Evolutionary conservation across 2,888 invertebrate species (phyloP).

Genomic region (Agrotis puta): DNA sequence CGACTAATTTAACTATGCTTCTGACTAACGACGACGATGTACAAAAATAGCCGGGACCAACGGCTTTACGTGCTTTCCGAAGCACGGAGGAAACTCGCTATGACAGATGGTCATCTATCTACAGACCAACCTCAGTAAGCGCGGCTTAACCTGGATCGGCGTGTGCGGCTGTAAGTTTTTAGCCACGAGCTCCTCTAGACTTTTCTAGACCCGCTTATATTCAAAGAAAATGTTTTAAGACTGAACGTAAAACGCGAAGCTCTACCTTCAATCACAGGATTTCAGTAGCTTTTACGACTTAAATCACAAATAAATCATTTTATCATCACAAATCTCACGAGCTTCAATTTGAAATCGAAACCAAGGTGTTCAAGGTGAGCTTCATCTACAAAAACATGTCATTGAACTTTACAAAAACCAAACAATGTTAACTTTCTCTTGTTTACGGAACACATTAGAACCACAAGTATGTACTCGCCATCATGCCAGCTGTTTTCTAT

Average conservation of each 20-base stretch:
- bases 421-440: constrained; percentile 48
- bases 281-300: neutral
- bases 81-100: no score
- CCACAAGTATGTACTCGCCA: neutral
- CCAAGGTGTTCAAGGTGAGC: neutral
- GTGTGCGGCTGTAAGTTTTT: no score
- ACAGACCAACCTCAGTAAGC: no score
- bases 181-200: no score
- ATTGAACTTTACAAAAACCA: constrained; percentile 39
- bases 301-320: no score
- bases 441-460: constrained; percentile 26
- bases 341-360: neutral
- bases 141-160: no score
- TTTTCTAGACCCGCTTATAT: neutral
- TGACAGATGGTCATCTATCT: no score
- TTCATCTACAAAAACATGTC: constrained; percentile 6
- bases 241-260: neutral
- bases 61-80: no score
- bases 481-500: constrained; percentile 22
- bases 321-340: neutral
- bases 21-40: no score
- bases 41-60: no score
- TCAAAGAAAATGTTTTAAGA: neutral
- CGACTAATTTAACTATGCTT: no score
- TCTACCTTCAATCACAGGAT: neutral